A percentile compares a stretch with the other conserved stretches of the same genome.
phyloP scores from a whole-genome alignment of 2,888 invertebrate genomes.

The Linyphia triangularis region DNA sequence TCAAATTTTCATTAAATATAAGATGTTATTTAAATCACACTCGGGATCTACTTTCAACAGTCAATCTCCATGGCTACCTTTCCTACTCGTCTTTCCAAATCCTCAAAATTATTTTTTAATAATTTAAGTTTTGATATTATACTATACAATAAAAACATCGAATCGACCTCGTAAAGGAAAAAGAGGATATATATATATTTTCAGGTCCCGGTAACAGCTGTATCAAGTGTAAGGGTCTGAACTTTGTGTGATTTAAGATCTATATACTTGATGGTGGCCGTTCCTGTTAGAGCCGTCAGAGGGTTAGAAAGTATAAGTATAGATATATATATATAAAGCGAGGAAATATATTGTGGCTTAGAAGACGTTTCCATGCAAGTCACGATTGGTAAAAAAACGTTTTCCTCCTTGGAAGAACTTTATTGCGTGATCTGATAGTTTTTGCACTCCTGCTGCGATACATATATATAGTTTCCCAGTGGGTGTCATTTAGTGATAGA shows the following conservation, averaged over 20 bases:
- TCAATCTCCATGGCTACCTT: too few species aligned
- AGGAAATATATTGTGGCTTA: conserved; percentile 20
- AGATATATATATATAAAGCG: neutral
- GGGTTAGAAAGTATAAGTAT: too few species aligned
- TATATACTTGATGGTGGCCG: conserved; percentile 6
- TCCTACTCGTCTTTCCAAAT: too few species aligned
- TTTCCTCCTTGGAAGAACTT: conserved; percentile 14
- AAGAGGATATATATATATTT: neutral
- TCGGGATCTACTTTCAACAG: too few species aligned
- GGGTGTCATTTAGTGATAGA: conserved; percentile 3
- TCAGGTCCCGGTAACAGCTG: conserved; percentile 17
- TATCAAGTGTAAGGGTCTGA: conserved; percentile 31
- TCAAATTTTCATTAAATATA: too few species aligned
- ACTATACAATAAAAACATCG: neutral
- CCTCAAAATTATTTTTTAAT: too few species aligned
- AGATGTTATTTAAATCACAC: too few species aligned
- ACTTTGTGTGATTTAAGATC: conserved; percentile 32
- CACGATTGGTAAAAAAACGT: conserved; percentile 47
- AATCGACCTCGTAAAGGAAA: neutral
- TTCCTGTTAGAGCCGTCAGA: neutral
- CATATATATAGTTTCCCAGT: neutral
- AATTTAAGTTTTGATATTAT: too few species aligned
- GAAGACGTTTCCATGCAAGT: conserved; percentile 31
- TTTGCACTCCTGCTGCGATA: neutral
- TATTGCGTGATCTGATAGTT: conserved; percentile 35